phyloP scores from a whole-genome alignment of 2,888 invertebrate genomes.

The Listrodromus nycthemerus region DNA sequence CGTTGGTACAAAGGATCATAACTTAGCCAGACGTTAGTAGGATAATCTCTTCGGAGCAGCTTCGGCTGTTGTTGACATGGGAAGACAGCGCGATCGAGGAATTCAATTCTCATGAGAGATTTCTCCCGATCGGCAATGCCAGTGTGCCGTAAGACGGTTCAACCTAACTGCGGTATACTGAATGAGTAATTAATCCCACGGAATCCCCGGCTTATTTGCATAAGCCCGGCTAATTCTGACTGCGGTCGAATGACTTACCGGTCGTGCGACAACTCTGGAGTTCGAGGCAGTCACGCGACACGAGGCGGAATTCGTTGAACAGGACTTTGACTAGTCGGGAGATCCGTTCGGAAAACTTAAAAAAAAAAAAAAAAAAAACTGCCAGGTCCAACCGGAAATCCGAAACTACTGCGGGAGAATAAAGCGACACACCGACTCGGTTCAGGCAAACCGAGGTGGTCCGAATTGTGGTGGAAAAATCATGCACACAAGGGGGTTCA shows the following conservation, averaged over 20 bases:
- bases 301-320: background rate
- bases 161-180: conserved; percentile 72
- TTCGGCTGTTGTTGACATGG: background rate
- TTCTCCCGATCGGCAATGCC: conserved; percentile 47
- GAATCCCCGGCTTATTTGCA: conserved; percentile 77
- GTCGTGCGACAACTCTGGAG: background rate
- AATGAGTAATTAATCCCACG: conserved; percentile 80
- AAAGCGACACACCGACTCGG: background rate
- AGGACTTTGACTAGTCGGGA: background rate
- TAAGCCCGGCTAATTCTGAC: conserved; percentile 77
- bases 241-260: conserved; percentile 69
- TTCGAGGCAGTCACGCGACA: background rate
- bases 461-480: background rate
- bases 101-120: conserved; percentile 42
- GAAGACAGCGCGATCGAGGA: background rate
- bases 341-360: background rate
- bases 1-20: background rate
- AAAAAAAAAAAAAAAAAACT: background rate
- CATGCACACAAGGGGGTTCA: background rate
- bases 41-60: conserved; percentile 19
- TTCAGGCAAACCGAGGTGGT: no score
- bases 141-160: conserved; percentile 71
- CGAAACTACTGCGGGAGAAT: background rate
- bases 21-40: background rate
- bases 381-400: background rate